Base-by-base conservation (phyloP, 2,888 invertebrate genomes). In the Chrysolina haemoptera region DNA sequence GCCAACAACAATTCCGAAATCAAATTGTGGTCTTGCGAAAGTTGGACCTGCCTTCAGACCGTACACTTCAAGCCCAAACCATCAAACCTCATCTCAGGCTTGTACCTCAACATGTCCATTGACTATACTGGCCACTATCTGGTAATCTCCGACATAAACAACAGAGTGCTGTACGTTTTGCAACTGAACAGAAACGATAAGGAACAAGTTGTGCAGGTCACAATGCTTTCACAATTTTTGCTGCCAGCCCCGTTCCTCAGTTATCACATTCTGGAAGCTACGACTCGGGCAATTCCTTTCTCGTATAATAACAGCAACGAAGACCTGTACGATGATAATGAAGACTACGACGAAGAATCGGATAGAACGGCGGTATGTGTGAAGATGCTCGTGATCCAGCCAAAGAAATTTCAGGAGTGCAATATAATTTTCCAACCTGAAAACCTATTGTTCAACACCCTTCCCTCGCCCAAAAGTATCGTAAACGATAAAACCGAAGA, bases 21-120 rank as follows among this genome's bases (percentile, higher is more conserved):
- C 69, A 98, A 98, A 88, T 90, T 94, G 63, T 98, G 98, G 98
- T 96, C 96, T 9, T 98, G 98, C 87, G 96, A 98, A 85, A 91
- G 95, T 0, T 99, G 99, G 99, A 91, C 92, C 64, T 98, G 98
- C 84, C 89, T 98, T n/a, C 98, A 97, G 87, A 96, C 94, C 0
- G 92, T 97, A 48, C 91, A 90, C 41, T 94, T 96, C 84, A 88
- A 90, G 1, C 90, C 93, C 0, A 86, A 88, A 18, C 88, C 90
- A 0, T 84, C 85, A 18, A 86, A 88, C 1, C 80, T 88, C 5
- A 81, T 87, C 53, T 88, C 88, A 6, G 84, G 85, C 48, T 78
- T 88, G 2, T 91, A 92, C 35, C 87, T 96, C 55, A 95, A 95
- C 86, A 94, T 95, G 0, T 91, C 93, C 81, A 89, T 98, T 68